phyloP scores from a whole-genome alignment of 2,888 invertebrate species.

The Chrysolina americana region DNA sequence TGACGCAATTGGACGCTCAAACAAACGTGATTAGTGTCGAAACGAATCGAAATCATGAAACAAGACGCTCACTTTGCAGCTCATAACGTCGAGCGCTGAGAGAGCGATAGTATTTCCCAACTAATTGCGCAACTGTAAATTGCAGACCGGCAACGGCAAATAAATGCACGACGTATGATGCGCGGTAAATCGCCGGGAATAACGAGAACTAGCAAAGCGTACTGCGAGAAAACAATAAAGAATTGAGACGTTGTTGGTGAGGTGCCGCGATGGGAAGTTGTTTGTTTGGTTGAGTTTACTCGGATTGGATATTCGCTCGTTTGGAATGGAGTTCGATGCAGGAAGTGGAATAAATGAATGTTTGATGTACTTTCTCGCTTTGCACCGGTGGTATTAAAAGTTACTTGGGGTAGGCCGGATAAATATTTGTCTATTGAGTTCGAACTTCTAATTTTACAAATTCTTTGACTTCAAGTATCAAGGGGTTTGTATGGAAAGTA shows the following conservation, averaged over 20 bases:
- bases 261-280: background rate
- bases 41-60: background rate
- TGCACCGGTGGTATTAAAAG: no score
- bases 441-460: no score
- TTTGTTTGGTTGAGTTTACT: background rate
- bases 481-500: no score
- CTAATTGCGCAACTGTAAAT: constrained; percentile 13
- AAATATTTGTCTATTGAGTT: no score
- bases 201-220: background rate
- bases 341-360: no score
- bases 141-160: background rate
- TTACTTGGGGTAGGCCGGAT: no score
- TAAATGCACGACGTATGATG: background rate
- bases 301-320: background rate
- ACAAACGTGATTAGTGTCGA: background rate
- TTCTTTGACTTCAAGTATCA: no score
- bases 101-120: background rate
- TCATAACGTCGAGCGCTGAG: background rate
- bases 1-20: background rate
- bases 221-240: background rate
- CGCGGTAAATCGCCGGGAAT: background rate
- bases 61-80: background rate
- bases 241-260: background rate
- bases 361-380: no score
- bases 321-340: no score